Evolutionary conservation across 2,888 invertebrate genomes (phyloP), one percentile per base, ranked within the genome.

Genomic region (Xylophagus ater): DNA sequence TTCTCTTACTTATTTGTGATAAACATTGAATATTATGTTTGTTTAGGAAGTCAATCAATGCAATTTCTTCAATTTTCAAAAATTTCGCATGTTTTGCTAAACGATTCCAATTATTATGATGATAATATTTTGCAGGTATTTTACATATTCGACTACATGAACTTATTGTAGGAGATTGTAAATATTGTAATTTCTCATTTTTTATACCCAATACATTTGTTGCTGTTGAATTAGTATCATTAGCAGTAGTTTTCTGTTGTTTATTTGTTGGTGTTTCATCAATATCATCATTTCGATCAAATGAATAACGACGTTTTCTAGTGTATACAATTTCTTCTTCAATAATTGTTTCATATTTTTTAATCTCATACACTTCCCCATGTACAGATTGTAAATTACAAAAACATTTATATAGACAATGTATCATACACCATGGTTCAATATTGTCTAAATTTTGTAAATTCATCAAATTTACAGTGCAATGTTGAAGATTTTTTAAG

Each of bases 381-480:
- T 57, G 55, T 1, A 44, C 29, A 0, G 56, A 51, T 1, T 53
- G 45, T 2, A 72, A 70, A 47, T 69, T 69, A 53, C 80, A 81
- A 55, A 73, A 72, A 57, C 81, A 81, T 53, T 73, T 73, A 50
- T 81, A 78, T 33, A 75, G 56, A 49, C 70, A 66, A 53, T 81
- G 81, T 3, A 72, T 65, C 70, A 79, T 72, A 50, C 81, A 81
- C 67, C 71, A 78, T 1, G 73, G 72, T 43, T 73, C 71, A 31
- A 78, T 53, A 50, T 72, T 69, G 19, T 62, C 52, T 44, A 65
- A 51, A 35, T 53, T 48, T 3, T 55, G 43, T 21, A 66, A 44
- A 10, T 53, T 57, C 2, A 53, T 51, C 8, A 67, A 31, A 2
- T 49, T 33, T 6, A 67, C 59, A 17, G 45, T 50, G 26, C 60